Percentiles rank a stretch among this genome's conserved stretches.
These are phyloP conservation scores for Microcebus murinus DNA, from an alignment of 2,113 vertebrate species.

Conservation along the genomic window DNA sequence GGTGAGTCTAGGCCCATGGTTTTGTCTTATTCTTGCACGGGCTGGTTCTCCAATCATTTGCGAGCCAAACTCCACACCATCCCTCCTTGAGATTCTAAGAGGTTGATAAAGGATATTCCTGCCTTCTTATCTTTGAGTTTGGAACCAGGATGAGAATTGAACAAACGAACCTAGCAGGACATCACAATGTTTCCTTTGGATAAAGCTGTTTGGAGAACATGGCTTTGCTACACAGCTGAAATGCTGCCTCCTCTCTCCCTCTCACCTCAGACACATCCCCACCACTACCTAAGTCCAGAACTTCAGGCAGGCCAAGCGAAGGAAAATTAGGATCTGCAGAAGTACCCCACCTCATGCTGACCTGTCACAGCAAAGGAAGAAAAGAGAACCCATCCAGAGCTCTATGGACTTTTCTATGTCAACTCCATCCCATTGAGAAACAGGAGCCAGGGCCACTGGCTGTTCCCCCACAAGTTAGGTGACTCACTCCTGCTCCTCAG, in stretches of 20 bases:
- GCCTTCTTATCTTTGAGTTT: neutral
- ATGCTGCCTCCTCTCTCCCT: neutral
- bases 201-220: neutral
- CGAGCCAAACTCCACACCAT: neutral
- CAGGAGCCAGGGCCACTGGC: neutral
- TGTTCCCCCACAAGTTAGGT: neutral
- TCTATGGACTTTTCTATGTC: neutral
- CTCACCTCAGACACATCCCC: fast-evolving
- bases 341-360: neutral
- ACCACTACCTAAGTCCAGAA: neutral
- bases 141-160: neutral
- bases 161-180: neutral
- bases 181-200: neutral
- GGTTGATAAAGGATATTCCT: neutral
- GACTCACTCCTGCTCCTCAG: neutral
- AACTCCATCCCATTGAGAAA: neutral
- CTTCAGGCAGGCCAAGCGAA: fast-evolving
- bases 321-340: too few relatives aligned
- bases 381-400: neutral
- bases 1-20: fast-evolving
- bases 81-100: neutral
- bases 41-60: neutral
- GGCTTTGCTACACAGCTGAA: neutral
- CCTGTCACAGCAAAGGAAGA: neutral
- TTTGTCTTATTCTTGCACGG: neutral